phyloP scores from a whole-genome alignment of 2,113 vertebrate genomes.

The Hippocampus barbouri region DNA sequence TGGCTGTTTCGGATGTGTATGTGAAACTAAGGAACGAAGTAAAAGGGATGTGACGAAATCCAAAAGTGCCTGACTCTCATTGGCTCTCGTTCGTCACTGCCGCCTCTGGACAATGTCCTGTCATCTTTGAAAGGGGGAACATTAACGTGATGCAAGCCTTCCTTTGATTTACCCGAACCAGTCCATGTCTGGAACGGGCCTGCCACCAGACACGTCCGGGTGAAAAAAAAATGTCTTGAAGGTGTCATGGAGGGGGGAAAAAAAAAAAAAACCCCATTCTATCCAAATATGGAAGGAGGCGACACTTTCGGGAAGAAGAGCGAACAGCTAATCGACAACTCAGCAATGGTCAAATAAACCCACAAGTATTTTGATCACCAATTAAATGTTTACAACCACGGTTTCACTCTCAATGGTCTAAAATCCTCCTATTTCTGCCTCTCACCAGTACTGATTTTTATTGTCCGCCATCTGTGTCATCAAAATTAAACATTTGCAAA shows the following conservation, averaged over 20 bases:
- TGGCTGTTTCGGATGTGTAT: too few relatives aligned
- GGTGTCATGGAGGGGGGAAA: background rate
- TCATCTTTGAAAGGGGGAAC: background rate
- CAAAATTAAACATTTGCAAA: too few relatives aligned
- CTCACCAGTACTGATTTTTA: too few relatives aligned
- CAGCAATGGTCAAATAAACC: background rate
- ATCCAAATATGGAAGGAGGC: too few relatives aligned
- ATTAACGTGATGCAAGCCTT: slow-evolving; percentile 1
- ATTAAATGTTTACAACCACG: background rate
- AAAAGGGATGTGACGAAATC: too few relatives aligned
- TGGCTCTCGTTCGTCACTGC: background rate
- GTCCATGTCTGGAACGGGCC: background rate
- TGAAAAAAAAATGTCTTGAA: background rate
- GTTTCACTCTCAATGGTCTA: too few relatives aligned
- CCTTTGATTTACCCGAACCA: background rate
- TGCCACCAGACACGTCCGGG: background rate
- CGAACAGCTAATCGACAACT: background rate
- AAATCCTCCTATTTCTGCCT: too few relatives aligned
- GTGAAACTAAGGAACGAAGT: too few relatives aligned
- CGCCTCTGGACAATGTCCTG: background rate
- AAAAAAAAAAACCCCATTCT: too few relatives aligned
- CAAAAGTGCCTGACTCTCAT: too few relatives aligned
- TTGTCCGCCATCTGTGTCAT: too few relatives aligned
- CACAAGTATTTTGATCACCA: background rate
- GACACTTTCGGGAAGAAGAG: background rate